A percentile compares a stretch with the other conserved stretches of the same genome.
phyloP scores from a whole-genome alignment of 2,888 invertebrate species.

The Eledone cirrhosa region DNA sequence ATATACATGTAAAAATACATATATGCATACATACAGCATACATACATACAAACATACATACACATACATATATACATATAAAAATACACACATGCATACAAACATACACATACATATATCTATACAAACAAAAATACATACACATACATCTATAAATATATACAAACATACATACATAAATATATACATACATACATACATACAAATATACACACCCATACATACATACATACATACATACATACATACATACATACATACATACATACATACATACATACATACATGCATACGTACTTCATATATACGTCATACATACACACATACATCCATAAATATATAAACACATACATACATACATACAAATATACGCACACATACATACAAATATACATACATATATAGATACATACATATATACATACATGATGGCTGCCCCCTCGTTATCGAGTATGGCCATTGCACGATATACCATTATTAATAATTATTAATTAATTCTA shows the following conservation, averaged over 20 bases:
- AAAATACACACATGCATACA: not conserved
- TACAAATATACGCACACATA: not conserved
- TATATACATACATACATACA: not conserved
- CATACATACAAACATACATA: not conserved
- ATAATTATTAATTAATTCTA: too few species aligned
- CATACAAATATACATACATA: not conserved
- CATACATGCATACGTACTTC: constrained; percentile 21
- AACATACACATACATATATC: not conserved
- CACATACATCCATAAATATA: too few species aligned
- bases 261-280: not conserved
- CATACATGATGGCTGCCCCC: too few species aligned
- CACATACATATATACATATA: not conserved
- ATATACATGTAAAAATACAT: too few species aligned
- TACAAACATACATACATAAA: not conserved
- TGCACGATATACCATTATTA: too few species aligned
- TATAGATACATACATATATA: not conserved
- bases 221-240: constrained; percentile 6
- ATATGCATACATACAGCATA: too few species aligned
- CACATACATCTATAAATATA: not conserved
- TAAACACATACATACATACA: too few species aligned
- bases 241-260: not conserved
- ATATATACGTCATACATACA: too few species aligned
- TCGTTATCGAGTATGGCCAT: too few species aligned
- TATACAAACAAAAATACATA: not conserved
- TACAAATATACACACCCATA: not conserved